These are phyloP conservation scores for Apodemia zela DNA, from an alignment of 2,888 invertebrate species.

Conservation along the genomic window DNA sequence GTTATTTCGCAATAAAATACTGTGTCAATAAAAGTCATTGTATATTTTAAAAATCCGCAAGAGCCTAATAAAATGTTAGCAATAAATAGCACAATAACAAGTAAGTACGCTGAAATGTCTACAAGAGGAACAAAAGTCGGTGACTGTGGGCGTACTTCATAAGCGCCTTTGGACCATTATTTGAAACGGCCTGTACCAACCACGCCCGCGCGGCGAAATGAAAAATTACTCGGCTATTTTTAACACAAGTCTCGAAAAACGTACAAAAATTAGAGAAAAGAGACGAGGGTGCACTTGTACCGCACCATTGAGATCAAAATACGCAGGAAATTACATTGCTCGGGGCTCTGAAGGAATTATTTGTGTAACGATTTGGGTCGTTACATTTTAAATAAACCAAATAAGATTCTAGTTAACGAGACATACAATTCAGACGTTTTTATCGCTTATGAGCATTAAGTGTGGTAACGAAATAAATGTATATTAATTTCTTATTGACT, in stretches of 20 bases:
- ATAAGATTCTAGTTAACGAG: conserved; percentile 65
- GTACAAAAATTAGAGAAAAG: conserved; percentile 79
- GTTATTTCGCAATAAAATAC: neutral
- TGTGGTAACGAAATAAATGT: neutral
- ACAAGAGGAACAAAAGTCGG: conserved; percentile 62
- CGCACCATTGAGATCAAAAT: conserved; percentile 79
- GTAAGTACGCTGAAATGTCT: conserved; percentile 52
- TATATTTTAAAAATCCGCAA: conserved; percentile 58
- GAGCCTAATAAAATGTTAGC: conserved; percentile 55
- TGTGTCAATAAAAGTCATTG: conserved; percentile 44
- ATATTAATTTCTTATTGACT: no score
- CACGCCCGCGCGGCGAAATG: conserved; percentile 76
- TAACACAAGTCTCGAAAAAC: conserved; percentile 74
- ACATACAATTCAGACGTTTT: conserved; percentile 23
- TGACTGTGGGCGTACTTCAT: conserved; percentile 61
- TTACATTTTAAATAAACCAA: conserved; percentile 73
- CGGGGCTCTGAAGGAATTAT: conserved; percentile 64
- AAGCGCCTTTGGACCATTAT: conserved; percentile 71
- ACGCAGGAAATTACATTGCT: conserved; percentile 76
- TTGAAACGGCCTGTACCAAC: conserved; percentile 75
- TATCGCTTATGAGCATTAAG: neutral
- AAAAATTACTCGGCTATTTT: conserved; percentile 78
- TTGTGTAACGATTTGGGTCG: conserved; percentile 71
- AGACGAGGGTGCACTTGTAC: conserved; percentile 75
- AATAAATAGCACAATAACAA: conserved; percentile 54